Conservation (phyloP, 30 jellyfish, hydroid and myxozoan species). For the Nemopilema nomurai region DNA sequence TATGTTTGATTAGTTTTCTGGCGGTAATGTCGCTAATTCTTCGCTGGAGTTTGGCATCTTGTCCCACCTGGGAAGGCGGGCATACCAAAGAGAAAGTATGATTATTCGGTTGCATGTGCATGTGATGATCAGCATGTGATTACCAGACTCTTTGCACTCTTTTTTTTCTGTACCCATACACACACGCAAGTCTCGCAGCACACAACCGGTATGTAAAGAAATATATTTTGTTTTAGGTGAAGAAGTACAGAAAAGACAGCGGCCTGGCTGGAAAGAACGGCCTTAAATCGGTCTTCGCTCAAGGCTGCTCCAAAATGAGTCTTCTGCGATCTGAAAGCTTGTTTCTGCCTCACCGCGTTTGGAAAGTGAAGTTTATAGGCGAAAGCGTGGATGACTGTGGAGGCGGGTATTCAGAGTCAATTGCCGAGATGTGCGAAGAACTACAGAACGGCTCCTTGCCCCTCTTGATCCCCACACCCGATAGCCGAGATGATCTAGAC, state of each 20-base stretch:
- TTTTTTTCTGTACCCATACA: too few species aligned
- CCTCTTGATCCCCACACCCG: conserved; percentile 79
- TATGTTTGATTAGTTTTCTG: too few species aligned
- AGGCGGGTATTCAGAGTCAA: conserved; percentile 94
- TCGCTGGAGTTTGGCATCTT: too few species aligned
- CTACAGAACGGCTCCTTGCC: conserved; percentile 85
- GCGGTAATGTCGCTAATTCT: too few species aligned
- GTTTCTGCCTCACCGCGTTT: conserved; percentile 84
- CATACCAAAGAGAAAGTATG: too few species aligned
- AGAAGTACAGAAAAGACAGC: conserved; percentile 64
- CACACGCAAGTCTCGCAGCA: too few species aligned
- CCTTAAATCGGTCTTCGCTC: conserved; percentile 80
- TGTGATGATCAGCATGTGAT: too few species aligned
- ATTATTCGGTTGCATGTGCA: too few species aligned
- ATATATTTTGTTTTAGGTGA: conserved; percentile 60
- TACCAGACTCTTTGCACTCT: too few species aligned
- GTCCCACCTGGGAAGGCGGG: too few species aligned
- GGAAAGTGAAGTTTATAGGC: conserved; percentile 92
- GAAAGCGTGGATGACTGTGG: conserved; percentile 98
- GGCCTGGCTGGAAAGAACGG: conserved; percentile 82
- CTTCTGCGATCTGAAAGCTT: conserved; percentile 70
- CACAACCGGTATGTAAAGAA: too few species aligned
- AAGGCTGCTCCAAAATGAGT: conserved; percentile 66
- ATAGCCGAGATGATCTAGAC: conserved; percentile 74
- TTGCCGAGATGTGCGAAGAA: conserved; percentile 95